Base-by-base conservation (phyloP, 37 sponge, comb jelly and placozoan genomes). In the Tethya wilhelma region DNA sequence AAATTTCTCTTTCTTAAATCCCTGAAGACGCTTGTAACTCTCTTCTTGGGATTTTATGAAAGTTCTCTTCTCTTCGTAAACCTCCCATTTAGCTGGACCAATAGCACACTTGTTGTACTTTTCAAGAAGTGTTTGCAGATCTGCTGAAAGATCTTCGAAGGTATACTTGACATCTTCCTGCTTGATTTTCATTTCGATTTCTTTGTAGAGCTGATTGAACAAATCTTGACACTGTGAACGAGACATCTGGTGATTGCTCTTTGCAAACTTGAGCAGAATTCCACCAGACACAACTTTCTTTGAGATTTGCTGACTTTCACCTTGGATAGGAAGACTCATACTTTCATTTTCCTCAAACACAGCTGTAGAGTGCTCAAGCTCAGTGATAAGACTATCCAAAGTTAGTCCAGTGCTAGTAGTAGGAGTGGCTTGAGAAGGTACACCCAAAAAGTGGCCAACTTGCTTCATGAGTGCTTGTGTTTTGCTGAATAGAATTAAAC, bases 41-140 rank as follows among this genome's bases (percentile, higher is more conserved):
- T 1, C 34, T 37, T 65, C 33, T 11, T 78, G 59, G 1, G 56
- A 6, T 30, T 74, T 56, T 33, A 74, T 17, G 32, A 55, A 30
- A 17, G 32, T 64, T 23, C 22, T 38, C 26, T 72, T 72, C n/a
- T 73, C 53, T 2, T 34, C 34, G 43, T 56, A 71, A 40, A 82
- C 83, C 17, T 82, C 83, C 64, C 49, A 43, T 29, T 82, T 82
- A 42, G 83, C 83, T 31, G 83, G 83, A 38, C 83, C 83, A 44
- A 82, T 36, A 29, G 83, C 83, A 20, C 28, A 34, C 23, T 25
- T 9, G 30, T 44, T 14, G 37, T 82, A 82, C 1, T 71, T 20
- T 0, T 38, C 31, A 14, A 56, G 5, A 17, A 82, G 57, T 12
- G 5, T 59, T 64, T 73, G n/a, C 19, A 73, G 38, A 40, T 82